A percentile compares a stretch with the other conserved stretches of the same genome.
phyloP scores from a whole-genome alignment of 2,113 vertebrate species.

The Muscicapa adusta region DNA sequence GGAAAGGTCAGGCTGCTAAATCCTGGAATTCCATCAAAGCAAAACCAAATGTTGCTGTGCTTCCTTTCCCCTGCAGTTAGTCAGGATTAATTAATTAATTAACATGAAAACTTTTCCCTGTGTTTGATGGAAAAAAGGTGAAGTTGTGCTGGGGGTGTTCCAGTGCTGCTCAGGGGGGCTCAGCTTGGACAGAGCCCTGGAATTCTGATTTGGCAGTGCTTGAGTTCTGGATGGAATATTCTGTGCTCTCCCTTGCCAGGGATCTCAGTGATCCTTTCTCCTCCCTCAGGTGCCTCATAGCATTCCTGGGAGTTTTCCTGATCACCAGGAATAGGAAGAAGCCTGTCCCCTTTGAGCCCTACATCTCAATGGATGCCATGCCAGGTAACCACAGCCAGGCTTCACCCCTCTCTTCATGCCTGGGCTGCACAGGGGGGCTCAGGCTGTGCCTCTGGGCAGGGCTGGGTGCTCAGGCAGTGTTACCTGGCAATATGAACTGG shows the following conservation, averaged over 20 bases:
- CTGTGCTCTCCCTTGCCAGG: not conserved
- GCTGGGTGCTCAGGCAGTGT: fast-evolving
- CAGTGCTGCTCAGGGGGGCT: not conserved
- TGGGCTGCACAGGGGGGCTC: not conserved
- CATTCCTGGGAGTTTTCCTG: slow-evolving; percentile 90
- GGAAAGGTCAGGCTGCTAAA: not conserved
- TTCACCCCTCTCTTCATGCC: fast-evolving
- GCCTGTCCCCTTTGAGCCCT: slow-evolving; percentile 87
- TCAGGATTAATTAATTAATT: not conserved
- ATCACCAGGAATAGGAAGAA: slow-evolving; percentile 88
- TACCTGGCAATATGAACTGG: not conserved
- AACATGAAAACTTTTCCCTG: not conserved
- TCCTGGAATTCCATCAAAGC: not conserved
- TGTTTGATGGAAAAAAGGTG: not conserved
- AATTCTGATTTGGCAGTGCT: not conserved
- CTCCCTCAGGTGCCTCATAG: slow-evolving; percentile 78
- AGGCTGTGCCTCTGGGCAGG: not conserved
- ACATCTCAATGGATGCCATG: slow-evolving; percentile 91
- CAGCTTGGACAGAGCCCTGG: not conserved
- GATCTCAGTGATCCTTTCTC: not conserved
- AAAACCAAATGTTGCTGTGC: not conserved
- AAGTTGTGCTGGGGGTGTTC: not conserved
- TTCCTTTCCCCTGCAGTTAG: not conserved
- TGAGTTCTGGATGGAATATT: not conserved
- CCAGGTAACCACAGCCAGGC: slow-evolving; percentile 75